Base-by-base conservation (phyloP, 2,888 invertebrate genomes). In the Trilocha varians region DNA sequence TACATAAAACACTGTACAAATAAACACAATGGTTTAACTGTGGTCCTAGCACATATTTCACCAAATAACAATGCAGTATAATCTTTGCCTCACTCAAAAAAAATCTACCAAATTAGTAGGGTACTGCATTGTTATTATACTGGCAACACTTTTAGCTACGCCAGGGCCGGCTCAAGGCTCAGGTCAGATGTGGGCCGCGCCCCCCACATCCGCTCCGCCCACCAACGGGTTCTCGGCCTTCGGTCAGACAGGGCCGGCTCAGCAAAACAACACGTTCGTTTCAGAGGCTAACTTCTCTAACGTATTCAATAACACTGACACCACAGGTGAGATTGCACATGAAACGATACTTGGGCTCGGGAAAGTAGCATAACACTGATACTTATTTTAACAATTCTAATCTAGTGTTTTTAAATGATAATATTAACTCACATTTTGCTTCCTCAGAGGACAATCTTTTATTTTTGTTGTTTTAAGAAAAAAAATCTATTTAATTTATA, bases 211-310 rank as follows among this genome's bases (percentile, higher is more conserved):
- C 56, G 60, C 55, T 49, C 60, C 53, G 45, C 59, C 62, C 34
- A 65, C 62, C 63, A 70, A 71, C 61, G 75, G 74, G 13, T 73
- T 72, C 67, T 49, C 55, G 11, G 61, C 62, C 49, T 64, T 69
- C 54, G 66, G 65, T 59, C 64, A 71, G 45, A 53, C 63, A 42
- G 78, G 59, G 68, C 73, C 46, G 65, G 37, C 52, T 16, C 59
- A 52, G 42, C 57, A 53, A 53, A 68, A 69, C 75, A 75, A 72
- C 76, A 62, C 88, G 62, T 94, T 94, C 87, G 93, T 95, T 71
- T 91, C 93, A 69, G 95, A 95, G 77, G 93, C 92, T 83, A 93
- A 91, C 87, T 95, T 95, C 87, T 91, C 92, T 67, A 92, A 94
- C 64, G 95, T 95, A 61, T 96, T 96, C 86, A 95, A 94, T 78